phyloP scores from a whole-genome alignment of 2,888 invertebrate genomes.

The Apeira syringaria region DNA sequence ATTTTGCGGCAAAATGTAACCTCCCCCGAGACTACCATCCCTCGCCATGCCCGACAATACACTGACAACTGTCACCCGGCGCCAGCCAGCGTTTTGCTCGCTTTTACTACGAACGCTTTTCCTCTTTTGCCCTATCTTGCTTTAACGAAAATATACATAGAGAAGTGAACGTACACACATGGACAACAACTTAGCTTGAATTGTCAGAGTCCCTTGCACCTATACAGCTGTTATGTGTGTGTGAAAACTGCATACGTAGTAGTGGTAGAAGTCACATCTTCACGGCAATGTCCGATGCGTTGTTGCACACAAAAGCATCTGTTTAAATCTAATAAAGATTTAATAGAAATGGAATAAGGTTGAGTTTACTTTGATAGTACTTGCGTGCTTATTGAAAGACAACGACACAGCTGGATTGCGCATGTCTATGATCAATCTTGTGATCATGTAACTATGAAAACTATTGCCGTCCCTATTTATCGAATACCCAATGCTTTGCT shows the following conservation, averaged over 20 bases:
- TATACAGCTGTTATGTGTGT: conserved; percentile 37
- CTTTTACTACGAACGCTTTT: conserved; percentile 68
- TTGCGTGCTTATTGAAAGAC: conserved; percentile 52
- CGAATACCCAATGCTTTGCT: conserved; percentile 17
- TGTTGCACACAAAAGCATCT: conserved; percentile 59
- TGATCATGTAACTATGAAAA: conserved; percentile 65
- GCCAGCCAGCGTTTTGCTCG: conserved; percentile 64
- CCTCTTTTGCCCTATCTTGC: conserved; percentile 75
- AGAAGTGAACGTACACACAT: conserved; percentile 62
- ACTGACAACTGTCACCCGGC: conserved; percentile 71
- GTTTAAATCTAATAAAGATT: conserved; percentile 40
- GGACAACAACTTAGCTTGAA: conserved; percentile 54
- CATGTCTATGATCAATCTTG: conserved; percentile 71
- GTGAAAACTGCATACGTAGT: conserved; percentile 43
- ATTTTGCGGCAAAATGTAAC: conserved; percentile 57
- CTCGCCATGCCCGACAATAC: conserved; percentile 59
- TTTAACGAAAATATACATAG: conserved; percentile 69
- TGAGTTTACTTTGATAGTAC: conserved; percentile 39
- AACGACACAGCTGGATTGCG: conserved; percentile 55
- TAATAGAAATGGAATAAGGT: conserved; percentile 46
- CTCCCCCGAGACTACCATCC: conserved; percentile 67
- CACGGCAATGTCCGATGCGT: conserved; percentile 50
- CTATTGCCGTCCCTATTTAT: conserved; percentile 74
- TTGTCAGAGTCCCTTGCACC: conserved; percentile 34
- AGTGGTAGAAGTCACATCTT: conserved; percentile 59